A percentile compares a stretch with the other conserved stretches of the same genome.
Evolutionary conservation across 2,888 invertebrate genomes (phyloP).

Genomic region (Meghimatium bilineatum): DNA sequence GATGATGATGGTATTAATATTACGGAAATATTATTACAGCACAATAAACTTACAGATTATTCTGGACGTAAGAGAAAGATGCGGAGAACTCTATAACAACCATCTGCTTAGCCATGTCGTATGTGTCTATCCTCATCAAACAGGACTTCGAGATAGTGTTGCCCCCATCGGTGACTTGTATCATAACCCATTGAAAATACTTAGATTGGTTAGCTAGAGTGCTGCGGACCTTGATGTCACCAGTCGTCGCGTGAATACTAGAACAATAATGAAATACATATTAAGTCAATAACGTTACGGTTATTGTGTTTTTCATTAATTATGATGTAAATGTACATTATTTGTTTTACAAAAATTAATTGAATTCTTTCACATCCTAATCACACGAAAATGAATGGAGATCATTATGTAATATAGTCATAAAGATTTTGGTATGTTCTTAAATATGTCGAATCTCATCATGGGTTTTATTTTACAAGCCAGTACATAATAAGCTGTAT

Average conservation of each 20-base stretch:
- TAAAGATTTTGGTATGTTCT: no score
- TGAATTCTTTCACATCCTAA: no score
- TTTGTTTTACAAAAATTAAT: no score
- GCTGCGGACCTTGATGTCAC: constrained; percentile 54
- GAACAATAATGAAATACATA: no score
- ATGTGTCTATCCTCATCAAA: constrained; percentile 46
- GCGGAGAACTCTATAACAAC: constrained; percentile 37
- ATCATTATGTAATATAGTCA: no score
- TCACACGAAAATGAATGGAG: no score
- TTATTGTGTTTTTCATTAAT: no score
- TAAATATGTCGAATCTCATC: no score
- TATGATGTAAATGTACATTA: no score
- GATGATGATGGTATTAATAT: background rate
- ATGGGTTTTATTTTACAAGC: no score
- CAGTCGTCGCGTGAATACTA: constrained; percentile 39
- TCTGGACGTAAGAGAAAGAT: background rate
- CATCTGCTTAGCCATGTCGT: constrained; percentile 32
- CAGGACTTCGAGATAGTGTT: background rate
- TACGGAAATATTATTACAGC: background rate
- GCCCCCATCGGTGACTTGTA: constrained; percentile 3
- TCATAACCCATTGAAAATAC: constrained; percentile 47
- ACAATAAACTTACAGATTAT: constrained; percentile 21
- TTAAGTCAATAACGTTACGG: no score
- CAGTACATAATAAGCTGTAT: no score
- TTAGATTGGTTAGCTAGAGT: constrained; percentile 32